Percentiles rank a stretch among this genome's conserved stretches.
These are phyloP conservation scores for Ursus arctos DNA, from an alignment of 2,113 vertebrate genomes.

Conservation along the genomic window DNA sequence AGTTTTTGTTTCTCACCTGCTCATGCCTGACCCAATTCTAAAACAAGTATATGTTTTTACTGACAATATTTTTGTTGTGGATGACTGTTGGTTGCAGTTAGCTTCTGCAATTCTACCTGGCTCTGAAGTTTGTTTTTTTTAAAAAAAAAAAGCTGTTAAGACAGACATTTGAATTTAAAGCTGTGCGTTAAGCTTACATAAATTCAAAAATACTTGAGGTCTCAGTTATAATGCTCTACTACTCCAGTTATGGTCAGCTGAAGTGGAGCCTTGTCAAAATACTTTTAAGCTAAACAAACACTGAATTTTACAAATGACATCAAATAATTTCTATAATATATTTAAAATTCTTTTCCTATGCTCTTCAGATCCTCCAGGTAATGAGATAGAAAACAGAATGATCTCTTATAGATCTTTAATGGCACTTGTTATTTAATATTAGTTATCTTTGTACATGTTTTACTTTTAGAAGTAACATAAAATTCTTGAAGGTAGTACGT, in stretches of 20 bases:
- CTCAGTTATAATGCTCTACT: not conserved
- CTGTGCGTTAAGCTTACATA: not conserved
- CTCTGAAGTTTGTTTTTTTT: not conserved
- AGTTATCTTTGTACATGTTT: conserved; percentile 22
- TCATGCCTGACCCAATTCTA: not conserved
- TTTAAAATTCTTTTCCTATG: not conserved
- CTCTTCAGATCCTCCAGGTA: not conserved
- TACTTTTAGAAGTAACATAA: not conserved
- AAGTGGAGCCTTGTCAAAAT: conserved; percentile 31
- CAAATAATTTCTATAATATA: not conserved
- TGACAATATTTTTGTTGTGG: not conserved
- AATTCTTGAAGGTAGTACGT: not conserved
- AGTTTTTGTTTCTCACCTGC: conserved; percentile 8
- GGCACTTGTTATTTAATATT: not conserved
- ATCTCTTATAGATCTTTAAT: not conserved
- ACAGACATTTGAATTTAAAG: conserved; percentile 23
- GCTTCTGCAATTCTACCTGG: conserved; percentile 4
- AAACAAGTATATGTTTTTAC: conserved; percentile 39
- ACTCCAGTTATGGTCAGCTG: not conserved
- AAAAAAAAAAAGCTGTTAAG: not conserved
- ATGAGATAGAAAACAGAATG: not conserved
- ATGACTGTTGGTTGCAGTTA: not conserved
- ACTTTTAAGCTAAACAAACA: conserved; percentile 46
- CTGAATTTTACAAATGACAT: conserved; percentile 18
- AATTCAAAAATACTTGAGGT: not conserved